Base-by-base conservation (phyloP, 2,113 vertebrate genomes). In the Actenoides hombroni region DNA sequence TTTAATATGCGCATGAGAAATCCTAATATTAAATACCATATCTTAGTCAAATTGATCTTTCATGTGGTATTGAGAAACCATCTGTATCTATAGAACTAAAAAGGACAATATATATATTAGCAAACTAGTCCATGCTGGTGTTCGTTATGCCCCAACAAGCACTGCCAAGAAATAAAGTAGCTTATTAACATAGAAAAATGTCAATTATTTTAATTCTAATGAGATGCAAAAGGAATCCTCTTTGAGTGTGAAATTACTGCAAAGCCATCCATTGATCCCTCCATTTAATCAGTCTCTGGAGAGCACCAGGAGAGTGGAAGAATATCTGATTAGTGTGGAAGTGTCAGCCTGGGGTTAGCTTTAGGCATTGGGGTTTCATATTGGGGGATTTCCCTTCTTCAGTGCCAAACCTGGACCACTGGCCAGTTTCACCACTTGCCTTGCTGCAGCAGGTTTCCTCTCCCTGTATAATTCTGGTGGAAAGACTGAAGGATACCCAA, bases 1-100 rank as follows among this genome's bases (percentile, higher is more conserved):
- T 94, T 96, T 96, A 92, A 96, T 93, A 93, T 94, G 83, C 16
- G 51, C 83, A 93, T 91, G 61, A 86, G 60, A 88, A 92, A 90
- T 78, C 90, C 42, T 88, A 92, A 84, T 91, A 90, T 88, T 81
- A 94, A 93, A 93, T 95, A 92, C 60, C 13, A 12, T 89, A 64
- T 92, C 83, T 96, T 94, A 89, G 67, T 96, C 73, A 93, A 94
- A 94, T 63, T 89, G 94, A 90, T 90, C 83, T 96, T 95, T 87
- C 69, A 57, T 59, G 31, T 73, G 49, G n/a, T 79, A 82, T 79
- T 84, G 86, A 35, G 28, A 91, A 93, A 49, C 77, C 57, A 57
- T 91, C 94, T 89, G 69, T 64, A 84, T 16, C 73, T 82, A 65
- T 33, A 84, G 76, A 75, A 82, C 17, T 54, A 37, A 65, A 81